These are phyloP conservation scores for Helostoma temminkii DNA, from an alignment of 2,797 vertebrate genomes.

Conservation along the genomic window DNA sequence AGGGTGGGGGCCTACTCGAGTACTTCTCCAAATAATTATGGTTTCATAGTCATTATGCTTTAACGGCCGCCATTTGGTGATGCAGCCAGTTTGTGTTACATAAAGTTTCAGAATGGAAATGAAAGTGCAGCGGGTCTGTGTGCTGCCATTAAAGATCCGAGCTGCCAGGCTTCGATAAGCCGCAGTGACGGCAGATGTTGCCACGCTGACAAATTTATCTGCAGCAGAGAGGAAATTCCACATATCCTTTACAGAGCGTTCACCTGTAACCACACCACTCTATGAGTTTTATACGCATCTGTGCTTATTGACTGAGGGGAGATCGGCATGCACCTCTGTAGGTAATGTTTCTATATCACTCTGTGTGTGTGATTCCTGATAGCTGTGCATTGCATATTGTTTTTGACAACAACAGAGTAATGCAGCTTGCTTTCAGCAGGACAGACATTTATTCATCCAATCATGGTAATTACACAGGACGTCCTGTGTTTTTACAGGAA, in stretches of 20 bases:
- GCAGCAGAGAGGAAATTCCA: slow-evolving; percentile 32
- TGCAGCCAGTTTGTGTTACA: slow-evolving; percentile 79
- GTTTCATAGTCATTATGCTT: slow-evolving; percentile 85
- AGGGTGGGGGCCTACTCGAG: slow-evolving; percentile 80
- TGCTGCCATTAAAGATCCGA: slow-evolving; percentile 61
- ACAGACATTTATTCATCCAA: slow-evolving; percentile 6
- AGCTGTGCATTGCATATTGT: slow-evolving; percentile 17
- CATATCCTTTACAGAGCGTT: slow-evolving; percentile 19
- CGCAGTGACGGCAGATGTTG: slow-evolving; percentile 55
- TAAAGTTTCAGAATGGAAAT: slow-evolving; percentile 80
- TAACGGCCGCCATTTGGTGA: slow-evolving; percentile 84
- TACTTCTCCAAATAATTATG: slow-evolving; percentile 88
- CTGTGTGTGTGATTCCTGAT: not conserved
- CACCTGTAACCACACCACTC: slow-evolving; percentile 23
- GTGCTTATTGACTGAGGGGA: slow-evolving; percentile 30
- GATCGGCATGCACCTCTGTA: slow-evolving; percentile 9
- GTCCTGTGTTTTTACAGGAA: slow-evolving; percentile 19
- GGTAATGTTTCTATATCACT: slow-evolving; percentile 16
- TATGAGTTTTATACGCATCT: slow-evolving; percentile 6
- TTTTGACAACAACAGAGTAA: slow-evolving; percentile 1
- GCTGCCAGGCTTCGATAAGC: slow-evolving; percentile 61
- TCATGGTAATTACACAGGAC: slow-evolving; percentile 36
- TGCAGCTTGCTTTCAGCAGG: slow-evolving; percentile 16
- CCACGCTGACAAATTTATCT: slow-evolving; percentile 49
- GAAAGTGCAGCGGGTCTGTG: slow-evolving; percentile 52